Base-by-base conservation (phyloP, 1,140 invertebrate genomes). In the Contarinia nasturtii region DNA sequence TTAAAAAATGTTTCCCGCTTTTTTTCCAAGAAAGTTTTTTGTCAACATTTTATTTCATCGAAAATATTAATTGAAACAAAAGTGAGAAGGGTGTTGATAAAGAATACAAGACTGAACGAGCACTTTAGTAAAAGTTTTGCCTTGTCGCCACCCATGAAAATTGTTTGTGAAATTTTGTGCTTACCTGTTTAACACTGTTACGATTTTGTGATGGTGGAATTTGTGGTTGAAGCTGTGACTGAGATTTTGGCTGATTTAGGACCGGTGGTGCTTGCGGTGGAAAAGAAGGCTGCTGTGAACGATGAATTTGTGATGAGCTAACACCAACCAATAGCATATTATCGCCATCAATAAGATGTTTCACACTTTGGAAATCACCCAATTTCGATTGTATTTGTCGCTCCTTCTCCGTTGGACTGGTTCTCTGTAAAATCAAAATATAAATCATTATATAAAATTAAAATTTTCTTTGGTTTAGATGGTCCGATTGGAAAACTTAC, bases 401-500 rank as follows among this genome's bases (percentile, higher is more conserved):
- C 55, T 64, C 61, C 11, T 27, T 57, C 49, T 64, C 61, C 33
- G 53, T 52, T 20, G 55, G 56, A 49, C 54, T 56, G 33, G 33
- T 37, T 46, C 14, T 4, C 21, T 47, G 15, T 17, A 47, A 22
- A 15, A n/a, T n/a, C n/a, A 14, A 42, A 12, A 47, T 5, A 48
- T 33, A 2, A 41, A 48, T 2, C 19, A 27, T 18, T 4, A 21
- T 47, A 14, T 37, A 27, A 37, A 37, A 37, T 27, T 15, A 47
- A 5, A 37, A 3, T 7, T 17, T 33, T 14, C 33, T 45, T 27
- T 33, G 10, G 4, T 14, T 27, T 45, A 14, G n/a, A n/a, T n/a
- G n/a, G n/a, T n/a, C 12, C 27, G 10, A 33, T 33, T n/a, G 7
- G 2, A 20, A 20, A 7, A 61, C 65, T 67, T 61, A 74, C 73